Evolutionary conservation across 2,113 vertebrate species (phyloP), one percentile per base, ranked within the genome.

Genomic region (Chaenogobius annularis): DNA sequence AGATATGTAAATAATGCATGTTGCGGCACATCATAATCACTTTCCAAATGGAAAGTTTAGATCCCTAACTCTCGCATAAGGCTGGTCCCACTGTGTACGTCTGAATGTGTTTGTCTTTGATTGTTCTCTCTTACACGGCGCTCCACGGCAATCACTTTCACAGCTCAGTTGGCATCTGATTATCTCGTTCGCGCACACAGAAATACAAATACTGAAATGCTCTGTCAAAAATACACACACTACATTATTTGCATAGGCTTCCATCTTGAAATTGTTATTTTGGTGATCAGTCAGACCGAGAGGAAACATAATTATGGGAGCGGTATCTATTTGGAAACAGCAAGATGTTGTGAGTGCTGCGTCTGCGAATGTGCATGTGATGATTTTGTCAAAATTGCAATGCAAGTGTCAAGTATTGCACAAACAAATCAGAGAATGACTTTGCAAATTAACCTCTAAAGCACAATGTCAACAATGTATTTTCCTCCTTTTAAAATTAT

Each of bases 131-230:
- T 80, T 87, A 70, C 74, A 70, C 73, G 77, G 70, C 66, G 73
- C 84, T 90, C 83, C 71, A 80, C 52, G 10, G 79, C 83, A 89
- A 89, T 88, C 84, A 87, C 81, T 90, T 87, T 89, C 84, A 87
- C 84, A 84, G 83, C 87, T 85, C 83, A 74, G 82, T 80, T 87
- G 84, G 85, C 84, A 85, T 88, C 85, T 88, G 86, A 89, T 91
- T 90, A 87, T 89, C 84, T 83, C 79, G 63, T 67, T 54, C 68
- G 50, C 19, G 26, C 86, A 83, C 85, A 85, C 83, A 78, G 46
- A 87, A 72, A 74, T 73, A 69, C 77, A 85, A 79, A 80, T 66
- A 73, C 70, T 64, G 66, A 81, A 78, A 81, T 73, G 72, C 77
- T 66, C 81, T 7, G 35, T 63, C 61, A 79, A 68, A 23, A 63